Evolutionary conservation across 2,888 invertebrate species (phyloP), one percentile per base, ranked within the genome.

Genomic region (Mechanitis messenoides): DNA sequence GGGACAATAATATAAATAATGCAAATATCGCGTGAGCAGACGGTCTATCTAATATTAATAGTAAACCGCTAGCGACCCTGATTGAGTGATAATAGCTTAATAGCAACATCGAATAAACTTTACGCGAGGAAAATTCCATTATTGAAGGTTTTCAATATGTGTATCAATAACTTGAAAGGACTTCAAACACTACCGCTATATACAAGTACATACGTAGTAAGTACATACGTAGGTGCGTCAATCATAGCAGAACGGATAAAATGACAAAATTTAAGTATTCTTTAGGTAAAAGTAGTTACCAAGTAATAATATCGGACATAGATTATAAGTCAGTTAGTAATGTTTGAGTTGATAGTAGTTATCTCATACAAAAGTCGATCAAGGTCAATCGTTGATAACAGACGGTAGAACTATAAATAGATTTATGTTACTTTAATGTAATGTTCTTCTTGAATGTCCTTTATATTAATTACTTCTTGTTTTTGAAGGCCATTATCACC

Each of bases 21-120:
- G 68, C 59, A 60, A 42, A 50, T 61, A 71, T 71, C 67, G 71
- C 72, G 64, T 68, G 69, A 60, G 61, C 47, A 47, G 4, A 46
- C 50, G 55, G 66, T 70, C 58, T 66, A 59, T 60, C 61, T 62
- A 58, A 68, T 63, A 61, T 58, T 59, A 59, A 64, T 55, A 56
- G 62, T 58, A 63, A 50, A 53, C 53, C 20, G 46, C 31, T 4
- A 55, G 46, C 62, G 62, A 60, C 61, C 60, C 64, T 64, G 64
- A 68, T 64, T 65, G 60, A 58, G 60, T 59, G 63, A 57, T 63
- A 63, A 67, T 65, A 45, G 42, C 47, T 59, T 63, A 63, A 67
- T 65, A 45, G 50, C 42, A 57, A 59, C 56, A 59, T 60, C 55
- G 55, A 55, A 64, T 62, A 50, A 61, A 66, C 50, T 61, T 60